phyloP scores from a whole-genome alignment of 2,888 invertebrate genomes.

The Dusona sp. region DNA sequence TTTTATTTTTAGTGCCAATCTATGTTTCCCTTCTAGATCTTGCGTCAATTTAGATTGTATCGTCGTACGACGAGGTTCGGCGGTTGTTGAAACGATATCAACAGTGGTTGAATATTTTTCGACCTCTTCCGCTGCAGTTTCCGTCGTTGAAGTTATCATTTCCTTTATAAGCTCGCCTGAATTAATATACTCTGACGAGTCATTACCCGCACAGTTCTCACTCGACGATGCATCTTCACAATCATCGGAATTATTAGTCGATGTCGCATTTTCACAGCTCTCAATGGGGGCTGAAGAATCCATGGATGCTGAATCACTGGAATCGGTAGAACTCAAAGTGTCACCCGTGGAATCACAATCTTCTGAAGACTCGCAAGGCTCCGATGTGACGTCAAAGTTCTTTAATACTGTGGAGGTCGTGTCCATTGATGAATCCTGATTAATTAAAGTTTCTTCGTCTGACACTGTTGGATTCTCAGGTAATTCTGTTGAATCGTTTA shows the following conservation, averaged over 20 bases:
- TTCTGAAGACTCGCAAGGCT: constrained; percentile 39
- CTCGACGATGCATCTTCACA: constrained; percentile 40
- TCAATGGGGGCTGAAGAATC: background rate
- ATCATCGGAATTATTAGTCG: background rate
- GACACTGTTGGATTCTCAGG: background rate
- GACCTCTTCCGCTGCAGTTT: constrained; percentile 8
- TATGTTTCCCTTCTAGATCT: constrained; percentile 37
- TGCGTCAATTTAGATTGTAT: background rate
- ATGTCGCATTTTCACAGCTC: background rate
- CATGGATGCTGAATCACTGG: background rate
- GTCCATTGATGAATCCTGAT: background rate
- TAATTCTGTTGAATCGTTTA: background rate
- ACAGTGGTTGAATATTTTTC: constrained; percentile 29
- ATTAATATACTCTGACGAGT: constrained; percentile 29
- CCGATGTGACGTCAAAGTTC: background rate
- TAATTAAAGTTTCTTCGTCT: constrained; percentile 2
- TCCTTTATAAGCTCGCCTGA: background rate
- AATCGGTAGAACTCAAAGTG: background rate
- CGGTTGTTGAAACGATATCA: constrained; percentile 35
- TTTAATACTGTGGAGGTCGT: background rate
- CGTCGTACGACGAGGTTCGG: constrained; percentile 56
- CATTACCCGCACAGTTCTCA: constrained; percentile 30
- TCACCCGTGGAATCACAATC: constrained; percentile 5
- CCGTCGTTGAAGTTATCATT: constrained; percentile 1
- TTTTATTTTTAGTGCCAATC: constrained; percentile 70